These are phyloP conservation scores for Egretta garzetta DNA, from an alignment of 2,113 vertebrate species.

Conservation along the genomic window DNA sequence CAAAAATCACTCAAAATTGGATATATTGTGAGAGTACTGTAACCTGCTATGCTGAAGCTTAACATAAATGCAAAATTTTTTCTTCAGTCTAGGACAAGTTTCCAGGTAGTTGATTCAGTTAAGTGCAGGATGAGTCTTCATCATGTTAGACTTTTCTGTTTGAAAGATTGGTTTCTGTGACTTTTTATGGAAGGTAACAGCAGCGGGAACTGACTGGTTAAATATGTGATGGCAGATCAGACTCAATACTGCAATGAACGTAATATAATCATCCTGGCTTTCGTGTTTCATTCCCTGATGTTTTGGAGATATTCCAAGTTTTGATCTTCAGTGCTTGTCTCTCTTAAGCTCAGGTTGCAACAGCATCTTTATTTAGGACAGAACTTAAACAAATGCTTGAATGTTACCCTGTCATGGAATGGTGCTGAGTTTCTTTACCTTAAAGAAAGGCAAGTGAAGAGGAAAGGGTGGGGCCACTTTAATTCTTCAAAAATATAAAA, in stretches of 20 bases:
- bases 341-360: not conserved
- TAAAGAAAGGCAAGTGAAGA: not conserved
- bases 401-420: not conserved
- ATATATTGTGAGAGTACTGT: not conserved
- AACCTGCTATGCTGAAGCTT: not conserved
- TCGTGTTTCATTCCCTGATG: not conserved
- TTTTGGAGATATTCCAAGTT: not conserved
- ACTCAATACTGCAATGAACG: not conserved
- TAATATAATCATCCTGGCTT: not conserved
- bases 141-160: not conserved
- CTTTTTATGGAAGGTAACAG: not conserved
- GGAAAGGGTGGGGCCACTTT: not conserved
- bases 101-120: not conserved
- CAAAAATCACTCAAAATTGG: not conserved
- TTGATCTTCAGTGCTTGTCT: not conserved
- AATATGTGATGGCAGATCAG: not conserved
- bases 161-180: not conserved
- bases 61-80: not conserved
- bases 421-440: not conserved
- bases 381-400: not conserved
- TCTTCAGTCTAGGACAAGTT: not conserved
- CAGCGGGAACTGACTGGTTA: not conserved
- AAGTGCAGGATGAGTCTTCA: not conserved
- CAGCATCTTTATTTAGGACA: not conserved
- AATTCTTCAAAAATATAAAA: not conserved